Percentiles rank a stretch among this genome's conserved stretches.
phyloP scores from a whole-genome alignment of 2,113 vertebrate genomes.

The Numenius arquata region DNA sequence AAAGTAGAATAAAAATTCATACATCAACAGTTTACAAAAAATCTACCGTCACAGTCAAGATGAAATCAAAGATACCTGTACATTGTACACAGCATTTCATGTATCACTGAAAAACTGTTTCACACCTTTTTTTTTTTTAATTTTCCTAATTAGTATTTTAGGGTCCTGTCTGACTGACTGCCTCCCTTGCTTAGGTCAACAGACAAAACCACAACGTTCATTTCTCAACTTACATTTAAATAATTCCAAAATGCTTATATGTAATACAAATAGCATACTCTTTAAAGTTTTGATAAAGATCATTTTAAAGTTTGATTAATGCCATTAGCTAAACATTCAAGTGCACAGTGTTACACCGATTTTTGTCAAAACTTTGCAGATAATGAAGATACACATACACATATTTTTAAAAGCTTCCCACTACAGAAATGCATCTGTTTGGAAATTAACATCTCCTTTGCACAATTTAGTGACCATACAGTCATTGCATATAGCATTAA shows the following conservation, averaged over 20 bases:
- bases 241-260: neutral
- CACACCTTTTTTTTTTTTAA: neutral
- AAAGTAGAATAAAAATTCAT: neutral
- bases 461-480: neutral
- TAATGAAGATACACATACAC: neutral
- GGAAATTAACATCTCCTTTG: neutral
- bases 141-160: neutral
- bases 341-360: neutral
- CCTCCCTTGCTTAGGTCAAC: neutral
- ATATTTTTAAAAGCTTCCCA: neutral
- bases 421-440: neutral
- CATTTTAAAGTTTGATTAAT: neutral
- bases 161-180: neutral
- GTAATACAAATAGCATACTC: neutral
- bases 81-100: neutral
- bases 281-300: neutral
- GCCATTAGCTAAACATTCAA: neutral
- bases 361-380: neutral
- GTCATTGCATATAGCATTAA: neutral
- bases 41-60: neutral
- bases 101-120: neutral
- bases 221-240: neutral
- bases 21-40: neutral
- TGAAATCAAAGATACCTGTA: neutral
- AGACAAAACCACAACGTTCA: neutral